Evolutionary conservation across 2,797 vertebrate species (phyloP).

Genomic region (Simalia tracyae): DNA sequence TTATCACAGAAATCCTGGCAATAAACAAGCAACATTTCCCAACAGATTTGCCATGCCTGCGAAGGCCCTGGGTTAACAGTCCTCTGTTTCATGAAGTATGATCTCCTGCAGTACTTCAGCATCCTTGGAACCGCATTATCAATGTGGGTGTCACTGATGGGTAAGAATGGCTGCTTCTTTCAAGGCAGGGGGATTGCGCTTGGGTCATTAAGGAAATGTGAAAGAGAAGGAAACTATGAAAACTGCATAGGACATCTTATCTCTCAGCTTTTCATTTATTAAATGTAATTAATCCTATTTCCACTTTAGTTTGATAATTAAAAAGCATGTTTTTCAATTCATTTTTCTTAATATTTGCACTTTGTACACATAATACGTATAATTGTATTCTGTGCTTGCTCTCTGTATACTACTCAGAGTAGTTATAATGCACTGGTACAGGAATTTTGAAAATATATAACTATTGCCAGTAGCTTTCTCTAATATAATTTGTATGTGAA

Average conservation of each 20-base stretch:
- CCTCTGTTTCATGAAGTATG: slow-evolving; percentile 91
- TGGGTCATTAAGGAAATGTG: background rate
- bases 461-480: too few relatives aligned
- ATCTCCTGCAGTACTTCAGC: slow-evolving; percentile 93
- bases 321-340: too few relatives aligned
- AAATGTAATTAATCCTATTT: too few relatives aligned
- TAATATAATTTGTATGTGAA: too few relatives aligned
- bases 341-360: too few relatives aligned
- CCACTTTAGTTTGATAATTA: too few relatives aligned
- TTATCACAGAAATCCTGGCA: background rate
- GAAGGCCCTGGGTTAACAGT: slow-evolving; percentile 86
- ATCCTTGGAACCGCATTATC: slow-evolving; percentile 91
- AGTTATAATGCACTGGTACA: too few relatives aligned
- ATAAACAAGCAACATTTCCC: background rate
- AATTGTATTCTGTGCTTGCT: too few relatives aligned
- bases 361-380: too few relatives aligned
- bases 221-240: background rate
- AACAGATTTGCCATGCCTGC: slow-evolving; percentile 88
- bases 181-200: rapidly evolving
- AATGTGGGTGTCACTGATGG: slow-evolving; percentile 97
- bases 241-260: background rate
- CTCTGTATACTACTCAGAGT: too few relatives aligned
- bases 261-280: background rate
- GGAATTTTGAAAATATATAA: too few relatives aligned
- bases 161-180: slow-evolving; percentile 68